These are phyloP conservation scores for Craniophora ligustri DNA, from an alignment of 2,888 invertebrate species.

Conservation along the genomic window DNA sequence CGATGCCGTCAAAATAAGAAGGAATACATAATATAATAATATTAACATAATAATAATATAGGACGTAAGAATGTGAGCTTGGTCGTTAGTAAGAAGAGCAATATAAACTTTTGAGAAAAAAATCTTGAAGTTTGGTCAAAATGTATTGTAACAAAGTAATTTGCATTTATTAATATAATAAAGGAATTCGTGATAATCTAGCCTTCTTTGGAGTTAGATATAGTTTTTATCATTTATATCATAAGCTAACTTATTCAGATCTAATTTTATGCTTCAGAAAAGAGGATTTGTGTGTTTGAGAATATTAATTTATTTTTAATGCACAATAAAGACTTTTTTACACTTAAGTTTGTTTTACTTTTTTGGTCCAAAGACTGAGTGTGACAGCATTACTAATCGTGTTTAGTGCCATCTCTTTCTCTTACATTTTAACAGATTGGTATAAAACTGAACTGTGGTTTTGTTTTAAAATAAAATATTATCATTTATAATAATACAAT, in stretches of 20 bases:
- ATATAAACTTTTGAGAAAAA: constrained; percentile 71
- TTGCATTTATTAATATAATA: constrained; percentile 78
- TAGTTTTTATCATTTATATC: constrained; percentile 54
- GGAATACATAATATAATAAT: constrained; percentile 53
- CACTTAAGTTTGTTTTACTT: constrained; percentile 55
- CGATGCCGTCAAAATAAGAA: constrained; percentile 50
- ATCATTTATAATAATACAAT: constrained; percentile 32
- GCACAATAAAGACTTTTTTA: constrained; percentile 78
- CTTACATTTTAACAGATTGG: no score
- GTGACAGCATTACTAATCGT: neutral
- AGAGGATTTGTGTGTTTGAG: constrained; percentile 61
- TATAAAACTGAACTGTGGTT: no score
- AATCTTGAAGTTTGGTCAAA: constrained; percentile 65
- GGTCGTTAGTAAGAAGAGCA: constrained; percentile 61
- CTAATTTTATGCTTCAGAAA: constrained; percentile 62
- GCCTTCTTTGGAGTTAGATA: constrained; percentile 47
- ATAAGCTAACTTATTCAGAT: constrained; percentile 69
- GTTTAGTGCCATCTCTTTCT: neutral
- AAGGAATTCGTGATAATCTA: constrained; percentile 74
- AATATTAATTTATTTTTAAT: constrained; percentile 68
- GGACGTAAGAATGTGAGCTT: constrained; percentile 56
- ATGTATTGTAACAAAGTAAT: constrained; percentile 54
- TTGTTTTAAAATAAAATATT: no score
- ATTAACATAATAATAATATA: constrained; percentile 41
- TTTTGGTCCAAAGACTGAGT: neutral